Percentiles rank a stretch among this genome's conserved stretches.
phyloP scores from a whole-genome alignment of 2,113 vertebrate genomes.

The Arvicanthis niloticus region DNA sequence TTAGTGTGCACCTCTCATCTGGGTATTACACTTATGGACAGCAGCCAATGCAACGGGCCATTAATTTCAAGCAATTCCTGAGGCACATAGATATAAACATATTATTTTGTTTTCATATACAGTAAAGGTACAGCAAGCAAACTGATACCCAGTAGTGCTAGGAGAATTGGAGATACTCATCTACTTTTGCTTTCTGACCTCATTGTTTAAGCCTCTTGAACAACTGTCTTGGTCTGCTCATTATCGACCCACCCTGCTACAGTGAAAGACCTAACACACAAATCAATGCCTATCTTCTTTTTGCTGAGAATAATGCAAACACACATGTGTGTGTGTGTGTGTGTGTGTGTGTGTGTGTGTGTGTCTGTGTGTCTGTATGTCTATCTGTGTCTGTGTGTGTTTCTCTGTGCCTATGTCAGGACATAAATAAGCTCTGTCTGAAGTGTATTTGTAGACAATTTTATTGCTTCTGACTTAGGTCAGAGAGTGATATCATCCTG shows the following conservation, averaged over 20 bases:
- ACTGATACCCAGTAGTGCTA: not conserved
- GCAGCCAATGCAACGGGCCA: not conserved
- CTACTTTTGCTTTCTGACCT: not conserved
- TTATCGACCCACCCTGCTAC: not conserved
- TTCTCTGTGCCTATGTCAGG: not conserved
- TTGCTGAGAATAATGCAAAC: not conserved
- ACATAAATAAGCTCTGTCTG: not conserved
- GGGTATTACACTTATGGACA: constrained; percentile 57
- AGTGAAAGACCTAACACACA: not conserved
- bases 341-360: not conserved
- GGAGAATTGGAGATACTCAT: no score
- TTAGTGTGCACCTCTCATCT: constrained; percentile 20
- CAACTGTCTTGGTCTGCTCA: not conserved
- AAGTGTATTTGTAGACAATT: not conserved
- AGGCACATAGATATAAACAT: constrained; percentile 25
- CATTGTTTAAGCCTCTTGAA: not conserved
- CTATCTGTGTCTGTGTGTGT: not conserved
- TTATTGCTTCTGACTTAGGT: not conserved
- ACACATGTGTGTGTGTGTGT: not conserved
- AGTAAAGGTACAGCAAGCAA: not conserved
- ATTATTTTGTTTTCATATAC: constrained; percentile 31
- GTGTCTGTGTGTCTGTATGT: not conserved
- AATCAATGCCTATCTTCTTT: not conserved
- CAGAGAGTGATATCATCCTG: not conserved
- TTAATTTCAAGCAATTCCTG: constrained; percentile 63